These are phyloP conservation scores for Tenebrio molitor DNA, from an alignment of 1,140 invertebrate species.

Conservation along the genomic window DNA sequence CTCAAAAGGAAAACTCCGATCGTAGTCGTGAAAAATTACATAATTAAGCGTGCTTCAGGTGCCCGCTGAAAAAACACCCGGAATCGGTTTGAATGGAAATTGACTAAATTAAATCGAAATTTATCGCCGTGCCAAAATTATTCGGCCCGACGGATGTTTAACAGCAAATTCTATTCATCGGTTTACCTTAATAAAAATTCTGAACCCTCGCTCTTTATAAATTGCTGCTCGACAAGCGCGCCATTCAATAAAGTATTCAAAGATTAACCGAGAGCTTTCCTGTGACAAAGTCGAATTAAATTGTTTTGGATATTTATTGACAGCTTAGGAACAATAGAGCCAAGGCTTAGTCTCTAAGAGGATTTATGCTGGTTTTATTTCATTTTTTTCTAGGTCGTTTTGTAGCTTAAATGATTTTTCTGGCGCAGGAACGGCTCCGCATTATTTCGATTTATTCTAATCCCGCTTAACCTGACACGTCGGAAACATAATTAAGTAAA, in stretches of 20 bases:
- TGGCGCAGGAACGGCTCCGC: background rate
- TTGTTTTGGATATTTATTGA: conserved; percentile 31
- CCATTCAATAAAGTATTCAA: background rate
- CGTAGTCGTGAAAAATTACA: conserved; percentile 17
- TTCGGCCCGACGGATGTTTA: background rate
- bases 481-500: conserved; percentile 7
- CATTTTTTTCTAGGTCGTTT: background rate
- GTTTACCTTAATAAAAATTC: conserved; percentile 6
- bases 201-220: background rate
- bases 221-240: background rate
- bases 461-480: conserved; percentile 10
- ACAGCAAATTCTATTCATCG: background rate
- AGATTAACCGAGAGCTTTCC: background rate
- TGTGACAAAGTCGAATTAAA: conserved; percentile 11
- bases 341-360: background rate
- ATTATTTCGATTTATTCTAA: conserved; percentile 10
- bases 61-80: conserved; percentile 10
- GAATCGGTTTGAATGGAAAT: conserved; percentile 33
- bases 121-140: conserved; percentile 15
- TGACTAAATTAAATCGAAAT: conserved; percentile 27
- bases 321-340: conserved; percentile 31
- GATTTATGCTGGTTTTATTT: conserved; percentile 1
- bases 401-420: background rate
- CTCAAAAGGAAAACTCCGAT: background rate
- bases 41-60: conserved; percentile 19